Percentiles rank a stretch among this genome's conserved stretches.
These are phyloP conservation scores for Brachionus angularis DNA, from an alignment of 1,140 invertebrate species.

Conservation along the genomic window DNA sequence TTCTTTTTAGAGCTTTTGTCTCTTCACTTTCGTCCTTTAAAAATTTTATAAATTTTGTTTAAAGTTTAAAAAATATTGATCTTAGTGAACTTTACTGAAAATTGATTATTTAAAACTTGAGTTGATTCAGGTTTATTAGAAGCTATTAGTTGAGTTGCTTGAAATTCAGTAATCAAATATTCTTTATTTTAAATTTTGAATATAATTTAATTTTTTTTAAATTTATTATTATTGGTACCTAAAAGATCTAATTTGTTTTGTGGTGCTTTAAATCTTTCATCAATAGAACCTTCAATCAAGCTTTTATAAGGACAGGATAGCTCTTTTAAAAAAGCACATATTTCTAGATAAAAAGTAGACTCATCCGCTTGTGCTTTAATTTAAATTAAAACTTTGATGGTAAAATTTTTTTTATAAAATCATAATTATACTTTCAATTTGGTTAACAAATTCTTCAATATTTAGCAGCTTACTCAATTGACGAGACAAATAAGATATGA, in stretches of 20 bases:
- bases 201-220: background rate
- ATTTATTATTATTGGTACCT: background rate
- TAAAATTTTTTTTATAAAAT: too few relatives aligned
- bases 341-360: slow-evolving; percentile 11
- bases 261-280: background rate
- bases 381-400: background rate
- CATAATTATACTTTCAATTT: slow-evolving; percentile 15
- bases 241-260: slow-evolving; percentile 31
- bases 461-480: slow-evolving; percentile 24
- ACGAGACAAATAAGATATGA: slow-evolving; percentile 7
- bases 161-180: slow-evolving; percentile 33
- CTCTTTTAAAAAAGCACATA: slow-evolving; percentile 41
- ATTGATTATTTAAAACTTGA: background rate
- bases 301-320: background rate
- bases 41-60: background rate
- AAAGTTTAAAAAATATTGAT: background rate
- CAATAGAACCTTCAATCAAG: background rate
- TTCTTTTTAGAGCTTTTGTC: slow-evolving; percentile 7
- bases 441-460: slow-evolving; percentile 34
- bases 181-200: background rate
- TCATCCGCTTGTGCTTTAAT: background rate
- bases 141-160: slow-evolving; percentile 5
- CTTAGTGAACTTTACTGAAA: background rate
- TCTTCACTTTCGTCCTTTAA: slow-evolving; percentile 40
- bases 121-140: slow-evolving; percentile 10